These are phyloP conservation scores for Chrysolina oricalcia DNA, from an alignment of 2,888 invertebrate genomes.

Conservation along the genomic window DNA sequence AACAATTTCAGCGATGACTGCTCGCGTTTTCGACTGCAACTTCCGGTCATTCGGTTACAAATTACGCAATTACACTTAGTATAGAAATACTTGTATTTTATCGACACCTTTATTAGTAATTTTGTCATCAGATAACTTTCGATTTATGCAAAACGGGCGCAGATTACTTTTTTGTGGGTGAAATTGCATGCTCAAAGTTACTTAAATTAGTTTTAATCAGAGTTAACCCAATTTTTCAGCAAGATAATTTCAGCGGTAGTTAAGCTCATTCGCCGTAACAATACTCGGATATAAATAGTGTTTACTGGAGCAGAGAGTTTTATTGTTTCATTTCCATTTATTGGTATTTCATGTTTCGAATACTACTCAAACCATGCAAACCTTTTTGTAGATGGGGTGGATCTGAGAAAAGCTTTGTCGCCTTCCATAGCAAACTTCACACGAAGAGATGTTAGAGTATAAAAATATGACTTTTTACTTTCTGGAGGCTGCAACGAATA, in stretches of 20 bases:
- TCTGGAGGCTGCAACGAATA: too few species aligned
- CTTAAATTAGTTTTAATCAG: constrained; percentile 60
- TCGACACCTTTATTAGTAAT: constrained; percentile 57
- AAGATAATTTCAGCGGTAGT: constrained; percentile 37
- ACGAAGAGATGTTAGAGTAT: too few species aligned
- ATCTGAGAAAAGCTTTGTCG: too few species aligned
- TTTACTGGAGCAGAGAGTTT: constrained; percentile 20
- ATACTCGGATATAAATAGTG: constrained; percentile 29
- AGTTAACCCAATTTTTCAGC: constrained; percentile 57
- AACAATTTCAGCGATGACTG: constrained; percentile 53
- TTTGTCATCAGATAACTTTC: constrained; percentile 54
- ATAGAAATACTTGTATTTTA: constrained; percentile 54
- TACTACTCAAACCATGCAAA: background rate
- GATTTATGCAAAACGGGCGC: constrained; percentile 51
- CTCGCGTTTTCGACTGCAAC: constrained; percentile 51
- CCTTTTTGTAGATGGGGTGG: too few species aligned
- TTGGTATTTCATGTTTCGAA: background rate
- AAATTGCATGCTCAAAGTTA: constrained; percentile 63
- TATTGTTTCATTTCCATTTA: constrained; percentile 5
- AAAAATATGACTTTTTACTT: too few species aligned
- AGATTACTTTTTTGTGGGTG: constrained; percentile 58
- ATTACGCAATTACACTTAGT: constrained; percentile 54
- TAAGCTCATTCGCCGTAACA: constrained; percentile 28
- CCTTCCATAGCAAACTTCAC: too few species aligned
- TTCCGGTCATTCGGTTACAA: constrained; percentile 52